A percentile compares a stretch with the other conserved stretches of the same genome.
phyloP scores from a whole-genome alignment of 2,888 invertebrate species.

The Tiliacea aurago region DNA sequence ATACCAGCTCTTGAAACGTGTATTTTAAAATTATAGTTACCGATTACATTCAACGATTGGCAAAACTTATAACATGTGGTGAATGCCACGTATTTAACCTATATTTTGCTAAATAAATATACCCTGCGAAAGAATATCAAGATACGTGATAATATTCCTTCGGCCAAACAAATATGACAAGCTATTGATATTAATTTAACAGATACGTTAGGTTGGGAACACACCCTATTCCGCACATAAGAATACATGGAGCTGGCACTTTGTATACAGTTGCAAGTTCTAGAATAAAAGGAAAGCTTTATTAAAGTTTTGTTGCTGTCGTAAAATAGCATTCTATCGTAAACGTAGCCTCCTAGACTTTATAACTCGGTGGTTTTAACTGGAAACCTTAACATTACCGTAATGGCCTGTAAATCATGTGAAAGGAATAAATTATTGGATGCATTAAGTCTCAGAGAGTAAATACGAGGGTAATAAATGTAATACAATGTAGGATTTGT shows the following conservation, averaged over 20 bases:
- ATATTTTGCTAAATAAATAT: slow-evolving; percentile 46
- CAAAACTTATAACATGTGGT: slow-evolving; percentile 9
- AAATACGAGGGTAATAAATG: slow-evolving; percentile 79
- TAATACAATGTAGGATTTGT: slow-evolving; percentile 74
- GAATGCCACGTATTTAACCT: slow-evolving; percentile 17
- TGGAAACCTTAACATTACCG: slow-evolving; percentile 79
- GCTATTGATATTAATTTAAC: slow-evolving; percentile 41
- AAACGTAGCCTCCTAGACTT: slow-evolving; percentile 82
- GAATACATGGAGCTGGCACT: slow-evolving; percentile 59
- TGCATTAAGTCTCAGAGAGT: slow-evolving; percentile 78
- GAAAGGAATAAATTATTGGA: slow-evolving; percentile 84
- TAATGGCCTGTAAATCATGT: slow-evolving; percentile 85
- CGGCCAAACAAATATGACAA: slow-evolving; percentile 37
- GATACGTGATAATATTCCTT: slow-evolving; percentile 47
- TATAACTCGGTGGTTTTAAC: slow-evolving; percentile 80
- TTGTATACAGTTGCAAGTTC: slow-evolving; percentile 70
- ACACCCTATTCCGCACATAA: slow-evolving; percentile 29
- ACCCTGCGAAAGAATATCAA: slow-evolving; percentile 27
- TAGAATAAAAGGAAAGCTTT: slow-evolving; percentile 75
- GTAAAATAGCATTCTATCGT: slow-evolving; percentile 83
- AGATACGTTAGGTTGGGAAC: slow-evolving; percentile 18
- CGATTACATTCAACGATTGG: slow-evolving; percentile 43
- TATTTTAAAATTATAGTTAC: slow-evolving; percentile 45
- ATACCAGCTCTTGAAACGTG: slow-evolving; percentile 23
- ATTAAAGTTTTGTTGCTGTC: slow-evolving; percentile 78